Conservation (phyloP, 53 echinoderm and acorn worm species). For the Mesocentrotus franciscanus region DNA sequence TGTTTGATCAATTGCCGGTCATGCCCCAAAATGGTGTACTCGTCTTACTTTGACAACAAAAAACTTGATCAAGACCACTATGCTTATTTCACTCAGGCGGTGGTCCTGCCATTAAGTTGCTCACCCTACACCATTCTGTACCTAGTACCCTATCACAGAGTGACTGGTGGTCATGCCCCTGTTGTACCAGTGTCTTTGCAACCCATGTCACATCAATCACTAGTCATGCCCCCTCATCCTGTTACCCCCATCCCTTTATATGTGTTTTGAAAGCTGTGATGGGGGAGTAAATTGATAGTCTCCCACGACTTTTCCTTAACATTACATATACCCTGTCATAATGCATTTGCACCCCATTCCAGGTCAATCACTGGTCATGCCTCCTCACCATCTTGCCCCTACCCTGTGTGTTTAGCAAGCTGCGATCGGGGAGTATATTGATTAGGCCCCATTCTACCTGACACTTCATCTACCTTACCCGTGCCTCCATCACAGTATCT, state of each 20-base stretch:
- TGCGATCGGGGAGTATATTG: neutral
- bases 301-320: neutral
- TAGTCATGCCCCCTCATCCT: neutral
- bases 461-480: neutral
- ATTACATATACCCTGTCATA: neutral
- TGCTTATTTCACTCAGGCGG: too few species aligned
- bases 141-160: neutral
- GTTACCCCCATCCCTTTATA: neutral
- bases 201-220: neutral
- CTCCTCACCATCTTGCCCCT: neutral
- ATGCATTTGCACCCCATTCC: neutral
- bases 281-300: neutral
- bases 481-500: neutral
- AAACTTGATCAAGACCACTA: too few species aligned
- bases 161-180: neutral
- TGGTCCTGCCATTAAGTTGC: too few species aligned
- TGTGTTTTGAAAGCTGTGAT: slow-evolving; percentile 21
- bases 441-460: too few species aligned
- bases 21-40: too few species aligned
- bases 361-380: neutral
- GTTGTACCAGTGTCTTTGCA: neutral
- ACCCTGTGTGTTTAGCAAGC: neutral
- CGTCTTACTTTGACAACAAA: too few species aligned
- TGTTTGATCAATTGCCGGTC: neutral
- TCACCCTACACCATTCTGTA: neutral